Percentiles rank a stretch among this genome's conserved stretches.
Conservation (phyloP, 2,888 invertebrate genomes). For the Cyclophora punctaria region DNA sequence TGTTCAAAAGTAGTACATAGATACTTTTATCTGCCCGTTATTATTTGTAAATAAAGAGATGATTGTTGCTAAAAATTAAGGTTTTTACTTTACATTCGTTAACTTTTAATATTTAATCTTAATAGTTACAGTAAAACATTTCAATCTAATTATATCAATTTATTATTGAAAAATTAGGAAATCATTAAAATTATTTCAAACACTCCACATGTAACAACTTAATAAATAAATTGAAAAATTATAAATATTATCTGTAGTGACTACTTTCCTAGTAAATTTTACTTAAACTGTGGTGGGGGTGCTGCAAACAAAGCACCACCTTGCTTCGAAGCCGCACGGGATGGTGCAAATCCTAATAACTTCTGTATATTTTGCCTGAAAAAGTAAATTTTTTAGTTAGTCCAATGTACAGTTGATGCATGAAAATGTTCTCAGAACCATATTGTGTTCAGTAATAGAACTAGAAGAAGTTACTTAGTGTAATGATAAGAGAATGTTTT, state of each 20-base stretch:
- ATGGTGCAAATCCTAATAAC: slow-evolving; percentile 96
- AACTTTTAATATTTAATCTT: not conserved
- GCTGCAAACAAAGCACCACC: slow-evolving; percentile 90
- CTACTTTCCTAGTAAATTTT: slow-evolving; percentile 28
- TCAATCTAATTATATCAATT: too few species aligned
- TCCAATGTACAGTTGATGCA: not conserved
- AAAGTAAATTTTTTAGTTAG: slow-evolving; percentile 6
- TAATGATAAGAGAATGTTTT: too few species aligned
- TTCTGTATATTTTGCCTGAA: slow-evolving; percentile 96
- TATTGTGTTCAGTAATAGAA: too few species aligned
- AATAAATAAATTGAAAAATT: slow-evolving; percentile 1
- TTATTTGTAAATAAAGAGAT: slow-evolving; percentile 1
- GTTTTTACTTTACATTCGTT: slow-evolving; percentile 1
- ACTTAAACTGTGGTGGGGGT: slow-evolving; percentile 88
- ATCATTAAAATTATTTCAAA: too few species aligned
- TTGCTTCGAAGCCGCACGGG: slow-evolving; percentile 96
- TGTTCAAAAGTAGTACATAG: too few species aligned
- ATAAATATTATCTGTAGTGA: not conserved
- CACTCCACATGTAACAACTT: too few species aligned
- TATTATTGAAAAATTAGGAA: too few species aligned
- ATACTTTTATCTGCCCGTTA: too few species aligned
- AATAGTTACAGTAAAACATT: not conserved
- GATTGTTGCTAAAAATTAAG: slow-evolving; percentile 5
- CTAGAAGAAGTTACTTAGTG: too few species aligned
- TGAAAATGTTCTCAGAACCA: too few species aligned